These are phyloP conservation scores for Linurgus olivaceus DNA, from an alignment of 2,797 vertebrate genomes.

Conservation along the genomic window DNA sequence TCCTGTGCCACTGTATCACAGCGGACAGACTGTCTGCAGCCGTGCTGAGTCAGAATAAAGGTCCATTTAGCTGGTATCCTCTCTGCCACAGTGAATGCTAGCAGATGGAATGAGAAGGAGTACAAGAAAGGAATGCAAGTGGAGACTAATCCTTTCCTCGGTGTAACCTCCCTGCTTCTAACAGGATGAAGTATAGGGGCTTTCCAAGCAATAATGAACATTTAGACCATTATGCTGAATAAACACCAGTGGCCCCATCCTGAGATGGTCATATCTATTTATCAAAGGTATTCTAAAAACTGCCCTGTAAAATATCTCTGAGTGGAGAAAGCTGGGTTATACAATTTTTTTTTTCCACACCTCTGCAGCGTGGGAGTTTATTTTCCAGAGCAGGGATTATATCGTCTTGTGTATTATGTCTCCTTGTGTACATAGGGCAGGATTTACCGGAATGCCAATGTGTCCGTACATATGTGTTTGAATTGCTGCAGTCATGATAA, in stretches of 20 bases:
- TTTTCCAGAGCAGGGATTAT: neutral
- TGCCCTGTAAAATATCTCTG: neutral
- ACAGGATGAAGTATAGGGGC: neutral
- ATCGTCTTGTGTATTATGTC: neutral
- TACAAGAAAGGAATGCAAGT: slow-evolving; percentile 9
- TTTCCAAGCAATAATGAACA: neutral
- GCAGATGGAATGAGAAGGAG: neutral
- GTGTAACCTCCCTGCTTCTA: neutral
- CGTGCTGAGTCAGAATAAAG: slow-evolving; percentile 48
- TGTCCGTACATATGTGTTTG: neutral
- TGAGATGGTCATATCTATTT: neutral
- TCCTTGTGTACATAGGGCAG: slow-evolving; percentile 1
- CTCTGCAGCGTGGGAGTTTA: neutral
- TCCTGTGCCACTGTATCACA: neutral
- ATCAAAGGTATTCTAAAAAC: neutral
- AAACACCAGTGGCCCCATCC: neutral
- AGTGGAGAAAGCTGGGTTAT: neutral
- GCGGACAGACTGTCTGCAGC: neutral
- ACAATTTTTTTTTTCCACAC: neutral
- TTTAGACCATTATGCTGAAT: neutral
- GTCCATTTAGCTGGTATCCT: neutral
- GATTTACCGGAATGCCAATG: neutral
- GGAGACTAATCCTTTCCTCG: neutral
- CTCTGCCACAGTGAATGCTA: neutral
- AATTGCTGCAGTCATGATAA: neutral